A percentile compares a stretch with the other conserved stretches of the same genome.
Evolutionary conservation across 2,888 invertebrate species (phyloP).

Genomic region (Perizoma affinitatum): DNA sequence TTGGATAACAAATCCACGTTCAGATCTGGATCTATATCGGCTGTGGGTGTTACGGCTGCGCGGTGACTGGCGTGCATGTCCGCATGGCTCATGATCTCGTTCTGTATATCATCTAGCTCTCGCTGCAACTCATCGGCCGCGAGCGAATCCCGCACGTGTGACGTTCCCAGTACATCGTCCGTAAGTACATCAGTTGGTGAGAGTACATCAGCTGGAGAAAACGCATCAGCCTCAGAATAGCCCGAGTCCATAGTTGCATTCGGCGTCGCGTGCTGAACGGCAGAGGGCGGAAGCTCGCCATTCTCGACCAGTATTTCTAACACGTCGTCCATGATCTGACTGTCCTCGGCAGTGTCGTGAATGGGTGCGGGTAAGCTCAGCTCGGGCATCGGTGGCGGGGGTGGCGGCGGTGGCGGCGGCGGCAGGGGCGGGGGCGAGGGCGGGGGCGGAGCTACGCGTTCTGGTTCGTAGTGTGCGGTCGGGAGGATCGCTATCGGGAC

Average conservation of each 20-base stretch:
- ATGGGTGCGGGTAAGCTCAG: slow-evolving; percentile 44
- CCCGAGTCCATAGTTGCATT: slow-evolving; percentile 63
- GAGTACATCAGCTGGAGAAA: slow-evolving; percentile 52
- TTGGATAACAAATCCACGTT: slow-evolving; percentile 59
- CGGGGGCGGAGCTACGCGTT: slow-evolving; percentile 58
- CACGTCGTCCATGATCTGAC: slow-evolving; percentile 95
- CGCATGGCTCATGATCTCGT: slow-evolving; percentile 73
- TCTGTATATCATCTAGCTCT: slow-evolving; percentile 74
- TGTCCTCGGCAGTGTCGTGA: slow-evolving; percentile 72
- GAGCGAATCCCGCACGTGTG: slow-evolving; percentile 62
- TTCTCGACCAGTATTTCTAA: slow-evolving; percentile 96
- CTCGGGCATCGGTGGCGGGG: slow-evolving; percentile 60
- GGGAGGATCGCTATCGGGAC: slow-evolving; percentile 80
- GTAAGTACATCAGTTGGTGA: slow-evolving; percentile 66
- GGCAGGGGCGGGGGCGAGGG: slow-evolving; percentile 67
- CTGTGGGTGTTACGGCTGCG: slow-evolving; percentile 44
- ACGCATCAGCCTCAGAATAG: slow-evolving; percentile 41
- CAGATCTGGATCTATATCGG: slow-evolving; percentile 63
- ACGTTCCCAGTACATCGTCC: slow-evolving; percentile 63
- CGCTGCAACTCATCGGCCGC: slow-evolving; percentile 73
- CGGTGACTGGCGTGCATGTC: slow-evolving; percentile 58
- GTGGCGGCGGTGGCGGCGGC: slow-evolving; percentile 34
- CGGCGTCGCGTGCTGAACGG: slow-evolving; percentile 87
- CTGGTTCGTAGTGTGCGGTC: slow-evolving; percentile 70
- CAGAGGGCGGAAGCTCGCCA: slow-evolving; percentile 95